Base-by-base conservation (phyloP, 2,113 vertebrate genomes). In the Seriola dumerili region DNA sequence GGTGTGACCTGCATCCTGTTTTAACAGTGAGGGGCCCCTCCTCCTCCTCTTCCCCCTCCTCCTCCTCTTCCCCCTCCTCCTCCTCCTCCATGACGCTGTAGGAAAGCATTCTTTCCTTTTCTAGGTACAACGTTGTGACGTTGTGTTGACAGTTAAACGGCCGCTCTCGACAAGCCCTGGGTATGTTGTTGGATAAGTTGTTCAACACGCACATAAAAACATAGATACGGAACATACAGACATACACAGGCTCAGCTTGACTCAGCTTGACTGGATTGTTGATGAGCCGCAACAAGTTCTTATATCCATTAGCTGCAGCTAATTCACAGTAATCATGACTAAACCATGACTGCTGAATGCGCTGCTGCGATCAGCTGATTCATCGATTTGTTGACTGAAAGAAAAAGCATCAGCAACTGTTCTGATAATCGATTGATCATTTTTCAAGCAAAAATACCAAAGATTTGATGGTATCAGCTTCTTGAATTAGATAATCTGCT, bases 1-100 rank as follows among this genome's bases (percentile, higher is more conserved):
- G 76, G 52, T 46, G 80, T 54, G 84, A 78, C 74, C 85, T 59
- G 74, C 90, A 88, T 93, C 90, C 92, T 93, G 89, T 93, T 93
- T 77, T 83, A 78, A 83, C 83, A 90, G 83, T 1, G 10, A 52
- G 71, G 71, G 78, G 61, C 64, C 72, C 7, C 25, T 25, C 44
- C 54, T 38, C 46, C 76, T 40, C 66, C 40, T 14, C 70, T 0
- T 19, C n/a, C n/a, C n/a, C n/a, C n/a, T n/a, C 70, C 0, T 19
- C 61, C 54, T 38, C 61, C 54, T 38, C 46, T 70, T 40, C 66
- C 46, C 14, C 70, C 0, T 29, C 70, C 0, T 19, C 61, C 54
- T 38, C 46, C 76, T 40, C 66, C 46, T 17, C 70, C 0, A 46
- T 88, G 85, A 90, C 67, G 72, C 55, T 10, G 63, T 38, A 86